Percentiles rank a stretch among this genome's conserved stretches.
These are phyloP conservation scores for Agrotis puta DNA, from an alignment of 2,888 invertebrate species.

Conservation along the genomic window DNA sequence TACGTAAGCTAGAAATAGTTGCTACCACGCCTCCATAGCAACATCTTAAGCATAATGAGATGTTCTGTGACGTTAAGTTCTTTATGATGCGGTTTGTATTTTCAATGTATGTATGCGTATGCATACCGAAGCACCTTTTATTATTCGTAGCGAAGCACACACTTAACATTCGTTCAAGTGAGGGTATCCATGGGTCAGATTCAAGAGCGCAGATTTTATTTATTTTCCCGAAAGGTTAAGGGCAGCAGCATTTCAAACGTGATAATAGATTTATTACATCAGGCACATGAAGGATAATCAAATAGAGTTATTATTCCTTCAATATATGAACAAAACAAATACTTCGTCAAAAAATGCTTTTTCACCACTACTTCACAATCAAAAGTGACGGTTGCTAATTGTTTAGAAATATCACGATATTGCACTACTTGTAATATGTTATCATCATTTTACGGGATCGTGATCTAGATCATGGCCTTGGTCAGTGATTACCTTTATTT, in stretches of 20 bases:
- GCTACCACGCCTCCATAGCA: not conserved
- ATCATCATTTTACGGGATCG: conserved; percentile 16
- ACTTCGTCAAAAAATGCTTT: not conserved
- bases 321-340: not conserved
- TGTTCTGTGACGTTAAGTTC: not conserved
- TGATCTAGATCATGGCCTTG: not conserved
- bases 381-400: conserved; percentile 5
- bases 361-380: conserved; percentile 25
- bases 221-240: not conserved
- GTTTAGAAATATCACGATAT: conserved; percentile 25
- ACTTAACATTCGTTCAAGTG: too few relatives aligned
- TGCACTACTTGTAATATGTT: conserved; percentile 23
- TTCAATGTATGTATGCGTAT: not conserved
- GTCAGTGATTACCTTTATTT: conserved; percentile 18
- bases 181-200: too few relatives aligned
- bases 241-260: not conserved
- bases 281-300: not conserved
- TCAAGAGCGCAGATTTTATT: not conserved
- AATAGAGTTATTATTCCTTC: not conserved
- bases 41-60: not conserved
- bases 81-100: too few relatives aligned
- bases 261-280: not conserved
- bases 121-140: not conserved
- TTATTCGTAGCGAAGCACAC: too few relatives aligned
- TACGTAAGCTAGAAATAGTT: conserved; percentile 6